These are phyloP conservation scores for Coranthus polyacanthus DNA, from an alignment of 2,797 vertebrate genomes.

Conservation along the genomic window DNA sequence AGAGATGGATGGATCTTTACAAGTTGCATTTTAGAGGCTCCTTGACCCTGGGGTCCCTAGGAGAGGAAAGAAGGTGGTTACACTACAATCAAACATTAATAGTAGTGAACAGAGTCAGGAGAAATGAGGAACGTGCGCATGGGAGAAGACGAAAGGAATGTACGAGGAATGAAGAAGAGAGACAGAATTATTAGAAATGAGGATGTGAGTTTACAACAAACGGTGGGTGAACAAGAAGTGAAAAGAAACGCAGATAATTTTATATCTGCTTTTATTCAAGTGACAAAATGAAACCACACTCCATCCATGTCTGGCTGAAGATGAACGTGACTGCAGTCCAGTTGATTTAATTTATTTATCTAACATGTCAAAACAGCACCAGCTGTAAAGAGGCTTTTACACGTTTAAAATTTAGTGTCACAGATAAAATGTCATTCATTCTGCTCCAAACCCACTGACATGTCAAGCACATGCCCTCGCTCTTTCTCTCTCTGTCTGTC, in stretches of 20 bases:
- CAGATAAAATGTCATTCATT: conserved; percentile 51
- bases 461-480: background rate
- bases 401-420: conserved; percentile 29
- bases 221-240: too few relatives aligned
- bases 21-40: conserved; percentile 61
- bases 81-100: conserved; percentile 59
- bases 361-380: conserved; percentile 24
- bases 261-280: too few relatives aligned
- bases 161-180: background rate
- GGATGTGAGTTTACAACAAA: background rate
- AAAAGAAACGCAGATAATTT: too few relatives aligned
- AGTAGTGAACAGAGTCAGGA: background rate
- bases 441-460: conserved; percentile 13
- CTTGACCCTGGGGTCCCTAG: conserved; percentile 56
- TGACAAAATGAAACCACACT: too few relatives aligned
- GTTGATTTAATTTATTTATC: conserved; percentile 17
- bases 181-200: conserved; percentile 8
- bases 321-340: too few relatives aligned
- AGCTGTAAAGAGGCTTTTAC: conserved; percentile 19
- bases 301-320: too few relatives aligned
- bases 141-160: background rate
- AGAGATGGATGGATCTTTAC: conserved; percentile 53
- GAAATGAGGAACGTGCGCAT: conserved; percentile 21
- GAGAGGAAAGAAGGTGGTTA: conserved; percentile 53
- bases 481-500: background rate